Percentiles rank a stretch among this genome's conserved stretches.
Evolutionary conservation across 2,888 invertebrate species (phyloP).

Genomic region (Agrilus biguttatus): DNA sequence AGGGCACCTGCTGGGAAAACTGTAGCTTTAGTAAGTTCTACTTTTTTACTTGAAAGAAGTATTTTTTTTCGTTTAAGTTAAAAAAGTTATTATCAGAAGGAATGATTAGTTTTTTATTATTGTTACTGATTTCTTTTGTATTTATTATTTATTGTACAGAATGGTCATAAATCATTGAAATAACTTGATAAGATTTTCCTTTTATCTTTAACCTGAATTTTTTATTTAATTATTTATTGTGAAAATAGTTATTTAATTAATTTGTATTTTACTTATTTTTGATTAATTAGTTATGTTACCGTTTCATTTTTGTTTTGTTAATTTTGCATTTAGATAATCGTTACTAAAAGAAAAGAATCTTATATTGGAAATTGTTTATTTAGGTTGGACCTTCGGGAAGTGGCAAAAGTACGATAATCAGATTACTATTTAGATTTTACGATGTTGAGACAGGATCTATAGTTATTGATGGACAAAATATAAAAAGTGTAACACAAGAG

Average conservation of each 20-base stretch:
- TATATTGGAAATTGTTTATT: constrained; percentile 8
- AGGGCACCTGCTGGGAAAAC: constrained; percentile 72
- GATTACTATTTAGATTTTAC: constrained; percentile 90
- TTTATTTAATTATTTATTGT: too few relatives aligned
- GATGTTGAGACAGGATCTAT: constrained; percentile 83
- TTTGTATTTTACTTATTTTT: neutral
- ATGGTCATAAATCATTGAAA: too few relatives aligned
- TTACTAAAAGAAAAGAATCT: neutral
- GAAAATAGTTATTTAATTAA: too few relatives aligned
- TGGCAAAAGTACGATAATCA: constrained; percentile 93
- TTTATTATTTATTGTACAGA: too few relatives aligned
- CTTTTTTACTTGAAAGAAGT: constrained; percentile 1
- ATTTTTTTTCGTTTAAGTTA: constrained; percentile 1
- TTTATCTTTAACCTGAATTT: too few relatives aligned
- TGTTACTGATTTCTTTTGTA: too few relatives aligned
- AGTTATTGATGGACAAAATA: constrained; percentile 77
- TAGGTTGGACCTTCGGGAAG: constrained; percentile 80
- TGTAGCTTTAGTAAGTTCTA: constrained; percentile 50
- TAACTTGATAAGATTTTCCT: too few relatives aligned
- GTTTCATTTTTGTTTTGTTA: neutral
- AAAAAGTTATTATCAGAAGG: too few relatives aligned
- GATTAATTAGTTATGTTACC: neutral
- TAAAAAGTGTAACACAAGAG: constrained; percentile 69
- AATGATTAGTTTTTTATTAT: too few relatives aligned
- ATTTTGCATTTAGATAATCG: too few relatives aligned